Evolutionary conservation across 2,113 vertebrate species (phyloP), one percentile per base, ranked within the genome.

Genomic region (Pollachius pollachius): DNA sequence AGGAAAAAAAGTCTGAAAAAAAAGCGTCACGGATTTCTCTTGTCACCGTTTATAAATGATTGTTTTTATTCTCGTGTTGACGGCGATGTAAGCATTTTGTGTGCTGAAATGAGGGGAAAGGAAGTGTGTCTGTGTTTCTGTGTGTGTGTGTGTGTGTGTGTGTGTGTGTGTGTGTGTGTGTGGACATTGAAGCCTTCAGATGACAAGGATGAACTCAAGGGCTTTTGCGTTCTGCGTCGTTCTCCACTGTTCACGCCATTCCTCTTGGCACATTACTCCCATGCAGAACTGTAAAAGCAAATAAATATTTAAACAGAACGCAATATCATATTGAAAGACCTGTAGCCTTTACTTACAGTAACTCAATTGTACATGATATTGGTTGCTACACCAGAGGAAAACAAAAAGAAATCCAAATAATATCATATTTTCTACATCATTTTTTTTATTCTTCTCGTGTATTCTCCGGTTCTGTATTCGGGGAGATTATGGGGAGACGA

Each of bases 11-110:
- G 37, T 6, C 6, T 6, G 37, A 11, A 11, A 4, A 74, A 62
- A 91, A 94, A 94, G 93, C 89, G 93, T 94, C 88, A 65, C 88
- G 87, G 88, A 91, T 93, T 94, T 90, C 86, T 90, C 91, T 94
- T 95, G 94, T 94, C 94, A 94, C 92, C 92, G 91, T 89, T 94
- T 94, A 89, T 92, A 93, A 94, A 94, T 90, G 78, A 91, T 75
- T n/a, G 54, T n/a, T 57, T 84, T 81, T 72, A 64, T 71, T 59
- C 77, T 89, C 80, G 82, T 76, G 80, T 79, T 77, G 74, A 75
- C 69, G 85, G 78, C 77, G 66, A 78, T 81, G 66, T 80, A 83
- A 85, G 82, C 74, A 81, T 67, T 90, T 76, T 75, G 60, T 75
- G 59, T 77, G 77, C 70, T 64, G 58, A 41, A 62, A 62, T 23